Evolutionary conservation across 2,888 invertebrate genomes (phyloP).

Genomic region (Metalampra italica): DNA sequence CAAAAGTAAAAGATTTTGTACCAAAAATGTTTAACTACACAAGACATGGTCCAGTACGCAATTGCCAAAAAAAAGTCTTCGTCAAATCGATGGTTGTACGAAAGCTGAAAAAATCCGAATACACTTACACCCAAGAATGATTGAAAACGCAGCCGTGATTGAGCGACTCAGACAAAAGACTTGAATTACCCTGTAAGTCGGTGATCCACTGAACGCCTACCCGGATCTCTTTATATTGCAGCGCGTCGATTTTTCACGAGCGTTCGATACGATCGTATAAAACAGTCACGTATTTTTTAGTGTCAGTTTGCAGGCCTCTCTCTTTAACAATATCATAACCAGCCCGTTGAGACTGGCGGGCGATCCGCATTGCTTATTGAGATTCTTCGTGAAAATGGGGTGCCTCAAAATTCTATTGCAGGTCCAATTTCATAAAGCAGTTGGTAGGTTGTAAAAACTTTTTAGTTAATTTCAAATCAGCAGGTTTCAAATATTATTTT

Average conservation of each 20-base stretch:
- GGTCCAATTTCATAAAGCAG: too few relatives aligned
- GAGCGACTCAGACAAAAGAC: constrained; percentile 53
- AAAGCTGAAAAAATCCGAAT: not conserved
- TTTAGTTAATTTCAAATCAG: too few relatives aligned
- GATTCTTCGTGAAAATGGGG: too few relatives aligned
- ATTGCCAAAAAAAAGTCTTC: too few relatives aligned
- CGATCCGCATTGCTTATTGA: constrained; percentile 29
- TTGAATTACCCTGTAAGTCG: constrained; percentile 51
- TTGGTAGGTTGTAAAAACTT: too few relatives aligned
- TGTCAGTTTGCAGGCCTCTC: constrained; percentile 39
- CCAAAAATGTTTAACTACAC: too few relatives aligned
- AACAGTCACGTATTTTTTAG: constrained; percentile 62
- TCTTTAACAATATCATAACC: constrained; percentile 59
- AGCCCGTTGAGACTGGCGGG: constrained; percentile 28
- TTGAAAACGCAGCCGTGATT: constrained; percentile 41
- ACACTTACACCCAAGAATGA: constrained; percentile 28
- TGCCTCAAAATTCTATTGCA: too few relatives aligned
- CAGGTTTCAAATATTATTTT: too few relatives aligned
- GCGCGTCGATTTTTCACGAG: constrained; percentile 43
- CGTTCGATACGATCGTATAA: constrained; percentile 41
- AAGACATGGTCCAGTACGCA: too few relatives aligned
- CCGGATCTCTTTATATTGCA: constrained; percentile 48
- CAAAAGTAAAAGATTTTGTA: too few relatives aligned
- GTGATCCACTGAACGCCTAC: constrained; percentile 42
- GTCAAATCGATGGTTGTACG: too few relatives aligned